Evolutionary conservation across 2,113 vertebrate genomes (phyloP).

Genomic region (Fulmarus glacialis): DNA sequence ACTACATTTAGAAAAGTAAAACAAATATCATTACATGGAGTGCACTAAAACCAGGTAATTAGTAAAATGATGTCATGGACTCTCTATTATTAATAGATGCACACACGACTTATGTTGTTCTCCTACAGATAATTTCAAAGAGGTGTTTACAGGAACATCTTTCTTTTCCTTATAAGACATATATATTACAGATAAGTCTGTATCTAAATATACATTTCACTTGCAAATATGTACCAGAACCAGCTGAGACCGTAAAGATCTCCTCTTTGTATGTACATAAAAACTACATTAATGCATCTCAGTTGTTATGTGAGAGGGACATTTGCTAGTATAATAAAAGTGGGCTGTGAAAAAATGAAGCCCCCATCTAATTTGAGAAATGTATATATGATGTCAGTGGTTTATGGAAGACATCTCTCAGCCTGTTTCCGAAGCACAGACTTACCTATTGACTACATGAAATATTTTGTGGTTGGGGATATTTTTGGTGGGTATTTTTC

Average conservation of each 20-base stretch:
- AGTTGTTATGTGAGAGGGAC: neutral
- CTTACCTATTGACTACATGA: neutral
- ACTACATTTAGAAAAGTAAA: conserved; percentile 65
- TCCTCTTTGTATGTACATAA: neutral
- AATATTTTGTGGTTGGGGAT: neutral
- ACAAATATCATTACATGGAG: conserved; percentile 4
- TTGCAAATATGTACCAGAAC: neutral
- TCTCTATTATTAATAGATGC: conserved; percentile 11
- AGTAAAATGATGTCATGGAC: conserved; percentile 50
- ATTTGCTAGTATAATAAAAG: neutral
- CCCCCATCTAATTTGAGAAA: neutral
- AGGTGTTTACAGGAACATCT: neutral
- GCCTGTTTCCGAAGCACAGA: neutral
- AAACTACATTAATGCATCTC: neutral
- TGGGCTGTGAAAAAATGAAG: neutral
- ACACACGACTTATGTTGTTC: rapidly evolving
- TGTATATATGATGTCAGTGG: neutral
- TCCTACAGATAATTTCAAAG: neutral
- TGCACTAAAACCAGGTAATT: conserved; percentile 26
- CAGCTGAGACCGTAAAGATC: rapidly evolving
- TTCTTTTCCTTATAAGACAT: neutral
- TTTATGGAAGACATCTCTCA: neutral
- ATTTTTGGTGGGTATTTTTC: neutral
- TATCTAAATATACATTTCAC: neutral
- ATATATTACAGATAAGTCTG: neutral